These are phyloP conservation scores for Pantherophis guttatus DNA, from an alignment of 2,113 vertebrate genomes.

Conservation along the genomic window DNA sequence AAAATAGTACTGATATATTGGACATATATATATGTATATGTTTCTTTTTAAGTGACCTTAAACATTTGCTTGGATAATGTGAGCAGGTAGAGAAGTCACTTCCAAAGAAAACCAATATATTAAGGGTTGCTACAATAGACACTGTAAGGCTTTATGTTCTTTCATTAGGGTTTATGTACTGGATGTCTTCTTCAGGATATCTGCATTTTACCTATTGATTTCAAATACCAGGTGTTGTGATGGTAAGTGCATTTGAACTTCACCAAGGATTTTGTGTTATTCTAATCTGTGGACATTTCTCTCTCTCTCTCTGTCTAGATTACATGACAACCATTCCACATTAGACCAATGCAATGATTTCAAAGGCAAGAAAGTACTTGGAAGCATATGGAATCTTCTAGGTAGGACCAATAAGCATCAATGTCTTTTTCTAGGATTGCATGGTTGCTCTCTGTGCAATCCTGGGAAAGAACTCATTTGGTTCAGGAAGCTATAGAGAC, in stretches of 20 bases:
- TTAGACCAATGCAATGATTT: neutral
- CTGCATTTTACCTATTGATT: neutral
- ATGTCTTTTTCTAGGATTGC: neutral
- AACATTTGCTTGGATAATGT: neutral
- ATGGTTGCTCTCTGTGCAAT: neutral
- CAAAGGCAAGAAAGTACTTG: neutral
- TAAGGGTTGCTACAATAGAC: neutral
- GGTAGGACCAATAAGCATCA: neutral
- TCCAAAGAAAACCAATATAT: neutral
- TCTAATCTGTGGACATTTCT: no score
- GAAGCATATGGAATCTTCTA: neutral
- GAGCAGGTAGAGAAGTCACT: neutral
- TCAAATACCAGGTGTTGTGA: neutral
- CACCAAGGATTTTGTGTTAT: neutral
- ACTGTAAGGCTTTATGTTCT: neutral
- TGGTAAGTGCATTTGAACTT: neutral
- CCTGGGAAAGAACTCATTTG: neutral
- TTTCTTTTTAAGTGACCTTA: neutral
- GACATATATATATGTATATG: neutral
- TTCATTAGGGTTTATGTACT: neutral
- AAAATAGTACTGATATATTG: neutral
- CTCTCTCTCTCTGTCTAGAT: neutral
- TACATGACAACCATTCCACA: neutral
- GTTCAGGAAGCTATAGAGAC: neutral
- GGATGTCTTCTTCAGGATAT: neutral